Base-by-base conservation (phyloP, 2,888 invertebrate genomes). In the Liopterus haemorrhoidalis region DNA sequence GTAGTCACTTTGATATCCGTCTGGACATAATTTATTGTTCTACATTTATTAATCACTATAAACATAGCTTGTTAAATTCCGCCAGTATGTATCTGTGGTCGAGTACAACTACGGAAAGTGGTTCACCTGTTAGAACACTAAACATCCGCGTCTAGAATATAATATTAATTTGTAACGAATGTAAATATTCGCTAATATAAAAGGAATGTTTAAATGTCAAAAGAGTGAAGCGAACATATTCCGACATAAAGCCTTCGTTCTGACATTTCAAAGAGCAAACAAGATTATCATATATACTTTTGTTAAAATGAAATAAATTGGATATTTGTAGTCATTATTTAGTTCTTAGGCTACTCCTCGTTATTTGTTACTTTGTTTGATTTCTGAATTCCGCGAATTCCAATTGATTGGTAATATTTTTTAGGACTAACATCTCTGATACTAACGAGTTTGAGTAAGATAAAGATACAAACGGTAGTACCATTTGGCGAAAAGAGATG, bases 321-420 rank as follows among this genome's bases (percentile, higher is more conserved):
- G 42, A 36, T 27, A 50, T 50, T 50, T 50, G 50, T 50, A 50
- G 47, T 51, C 45, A 44, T 51, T 49, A 52, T 48, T 45, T 43
- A 36, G 28, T 43, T 46, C 36, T 56, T 54, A 50, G 55, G 52
- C 56, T n/a, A 18, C 14, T 3, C 9, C 19, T 63, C 60, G 60
- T 62, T 63, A 63, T 64, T 64, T 63, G 63, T 60, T 62, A 61
- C 55, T 52, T 39, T 59, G 52, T 57, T 59, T 59, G 59, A 62
- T 59, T 61, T 61, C 60, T 53, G 58, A 58, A 62, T 62, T 62
- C 62, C 59, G 54, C 56, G 59, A 63, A 63, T 60, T 54, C 58
- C 60, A 54, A 58, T 61, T 59, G 59, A 60, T 59, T 57, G 59
- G 55, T 45, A 45, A 48, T 43, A 45, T 52, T 54, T 58, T 57